These are phyloP conservation scores for Epiblema foenella DNA, from an alignment of 2,888 invertebrate species.

Conservation along the genomic window DNA sequence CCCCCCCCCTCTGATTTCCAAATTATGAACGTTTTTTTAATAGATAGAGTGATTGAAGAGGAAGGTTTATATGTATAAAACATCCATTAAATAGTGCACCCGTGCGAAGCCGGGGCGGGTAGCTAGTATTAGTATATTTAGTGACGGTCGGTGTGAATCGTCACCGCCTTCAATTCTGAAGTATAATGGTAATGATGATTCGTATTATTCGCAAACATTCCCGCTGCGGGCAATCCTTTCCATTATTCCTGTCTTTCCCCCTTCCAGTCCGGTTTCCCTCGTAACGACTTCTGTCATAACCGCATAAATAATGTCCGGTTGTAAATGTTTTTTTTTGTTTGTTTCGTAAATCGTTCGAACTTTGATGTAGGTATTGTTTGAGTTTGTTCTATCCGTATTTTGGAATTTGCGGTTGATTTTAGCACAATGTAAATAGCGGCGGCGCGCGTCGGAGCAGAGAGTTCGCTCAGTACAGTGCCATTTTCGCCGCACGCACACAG, in stretches of 20 bases:
- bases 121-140: neutral
- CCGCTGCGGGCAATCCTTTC: constrained; percentile 45
- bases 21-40: too few species aligned
- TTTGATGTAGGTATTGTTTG: neutral
- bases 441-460: too few species aligned
- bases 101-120: too few species aligned
- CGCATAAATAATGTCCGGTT: constrained; percentile 14
- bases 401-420: neutral
- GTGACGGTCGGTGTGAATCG: constrained; percentile 48
- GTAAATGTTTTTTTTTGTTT: constrained; percentile 18
- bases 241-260: constrained; percentile 38
- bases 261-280: neutral
- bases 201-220: constrained; percentile 59
- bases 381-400: neutral
- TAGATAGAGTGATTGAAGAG: too few species aligned
- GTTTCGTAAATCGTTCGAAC: constrained; percentile 2
- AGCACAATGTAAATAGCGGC: too few species aligned
- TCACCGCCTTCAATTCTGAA: constrained; percentile 45
- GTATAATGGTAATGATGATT: constrained; percentile 56
- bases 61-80: too few species aligned
- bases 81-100: too few species aligned
- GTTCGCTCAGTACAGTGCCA: too few species aligned
- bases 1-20: too few species aligned
- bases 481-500: too few species aligned
- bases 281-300: constrained; percentile 26